Conservation (phyloP, 2,113 vertebrate species). For the Rhinogobius similis region DNA sequence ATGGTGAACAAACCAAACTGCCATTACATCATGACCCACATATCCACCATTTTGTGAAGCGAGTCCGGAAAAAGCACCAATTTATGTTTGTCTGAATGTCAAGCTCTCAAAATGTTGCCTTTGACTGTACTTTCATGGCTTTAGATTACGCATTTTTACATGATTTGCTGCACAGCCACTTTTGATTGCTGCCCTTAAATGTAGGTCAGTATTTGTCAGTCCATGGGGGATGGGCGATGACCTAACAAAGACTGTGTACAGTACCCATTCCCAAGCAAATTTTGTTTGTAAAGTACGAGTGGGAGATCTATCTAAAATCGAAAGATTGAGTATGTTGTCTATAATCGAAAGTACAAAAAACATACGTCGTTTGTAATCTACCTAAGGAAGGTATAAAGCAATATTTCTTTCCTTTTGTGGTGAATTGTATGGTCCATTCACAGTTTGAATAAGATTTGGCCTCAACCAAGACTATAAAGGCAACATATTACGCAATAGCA, state of each 20-base stretch:
- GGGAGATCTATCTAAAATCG: too few species aligned
- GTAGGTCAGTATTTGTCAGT: neutral
- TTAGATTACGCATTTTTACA: neutral
- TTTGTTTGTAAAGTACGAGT: too few species aligned
- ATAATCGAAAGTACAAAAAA: neutral
- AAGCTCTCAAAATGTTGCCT: neutral
- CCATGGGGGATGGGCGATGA: slow-evolving; percentile 34
- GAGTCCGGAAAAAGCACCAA: too few species aligned
- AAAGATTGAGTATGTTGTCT: too few species aligned
- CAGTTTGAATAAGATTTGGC: too few species aligned
- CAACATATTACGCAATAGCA: too few species aligned
- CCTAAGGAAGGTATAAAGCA: too few species aligned
- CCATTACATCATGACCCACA: neutral
- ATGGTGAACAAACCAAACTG: neutral
- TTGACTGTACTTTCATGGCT: neutral
- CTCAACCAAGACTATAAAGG: too few species aligned
- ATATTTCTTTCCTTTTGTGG: too few species aligned
- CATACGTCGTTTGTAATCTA: too few species aligned
- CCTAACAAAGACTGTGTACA: neutral
- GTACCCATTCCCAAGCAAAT: too few species aligned
- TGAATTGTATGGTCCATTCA: too few species aligned
- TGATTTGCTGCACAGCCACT: neutral
- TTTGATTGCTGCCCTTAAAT: neutral
- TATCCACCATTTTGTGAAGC: slow-evolving; percentile 61
- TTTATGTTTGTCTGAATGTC: neutral